Base-by-base conservation (phyloP, 2,113 vertebrate species). In the Scalopus aquaticus region DNA sequence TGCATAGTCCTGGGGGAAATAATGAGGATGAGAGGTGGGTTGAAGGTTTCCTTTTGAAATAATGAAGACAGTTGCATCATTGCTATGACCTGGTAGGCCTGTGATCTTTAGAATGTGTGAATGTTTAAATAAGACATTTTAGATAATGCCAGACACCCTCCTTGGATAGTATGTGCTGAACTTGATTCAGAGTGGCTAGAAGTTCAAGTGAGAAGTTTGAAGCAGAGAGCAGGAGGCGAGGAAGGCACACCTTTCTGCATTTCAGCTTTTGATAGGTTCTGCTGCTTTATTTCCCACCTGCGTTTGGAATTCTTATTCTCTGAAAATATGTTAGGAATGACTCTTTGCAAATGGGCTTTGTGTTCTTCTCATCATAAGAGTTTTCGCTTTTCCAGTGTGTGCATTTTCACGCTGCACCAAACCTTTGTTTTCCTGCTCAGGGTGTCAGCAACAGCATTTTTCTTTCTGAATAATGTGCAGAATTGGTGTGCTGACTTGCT, bases 401-500 rank as follows among this genome's bases (percentile, higher is more conserved):
- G 77, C 94, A 94, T 97, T 98, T 98, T 97, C 96, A 90, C 83
- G 54, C 95, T 93, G 95, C 88, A 96, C 85, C 96, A 96, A 94
- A 97, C 95, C 87, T 97, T 97, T 97, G 94, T 98, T 98, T 98
- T 90, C 56, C 91, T 96, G 15, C 95, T 98, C 95, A 62, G 93
- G 30, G 65, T 97, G 96, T 96, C 94, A 96, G 96, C 42, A 44
- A 91, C 56, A 94, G 95, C 97, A 96, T 98, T 97, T 98, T 98
- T 98, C 98, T 98, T 98, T 97, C 97, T 98, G 98, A 98, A 94
- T 98, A 98, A 98, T 98, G 97, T 97, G 97, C 94, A 96, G 97
- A 96, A 97, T 97, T 85, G 77, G 95, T 96, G 93, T 95, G 94
- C 96, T 97, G 98, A 96, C 97, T 98, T 97, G 96, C 97, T 96